phyloP scores from a whole-genome alignment of 1,140 invertebrate species.

The Leucophenga varia region DNA sequence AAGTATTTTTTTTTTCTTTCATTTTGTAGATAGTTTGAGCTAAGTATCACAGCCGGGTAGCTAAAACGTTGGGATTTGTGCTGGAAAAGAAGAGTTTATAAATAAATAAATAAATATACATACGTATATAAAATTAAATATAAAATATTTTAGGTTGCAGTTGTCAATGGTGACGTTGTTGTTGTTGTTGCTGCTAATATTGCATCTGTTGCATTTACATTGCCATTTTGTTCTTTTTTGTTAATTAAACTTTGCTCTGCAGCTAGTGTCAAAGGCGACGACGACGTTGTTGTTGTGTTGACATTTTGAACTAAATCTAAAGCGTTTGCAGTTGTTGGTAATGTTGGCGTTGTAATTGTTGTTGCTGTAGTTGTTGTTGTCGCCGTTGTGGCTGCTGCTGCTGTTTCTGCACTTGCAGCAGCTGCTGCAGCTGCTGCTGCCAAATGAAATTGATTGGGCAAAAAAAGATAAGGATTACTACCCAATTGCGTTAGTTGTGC shows the following conservation, averaged over 20 bases:
- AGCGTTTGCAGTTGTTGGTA: conserved; percentile 23
- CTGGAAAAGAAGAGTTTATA: too few species aligned
- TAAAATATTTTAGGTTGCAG: too few species aligned
- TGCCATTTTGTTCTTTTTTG: conserved; percentile 1
- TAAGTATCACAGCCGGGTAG: conserved; percentile 50
- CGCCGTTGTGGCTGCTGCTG: conserved; percentile 17
- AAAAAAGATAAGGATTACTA: conserved; percentile 41
- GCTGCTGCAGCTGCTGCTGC: conserved; percentile 11
- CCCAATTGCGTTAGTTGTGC: conserved; percentile 10
- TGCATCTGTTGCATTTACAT: conserved; percentile 6
- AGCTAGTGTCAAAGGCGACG: not conserved
- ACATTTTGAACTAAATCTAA: conserved; percentile 9
- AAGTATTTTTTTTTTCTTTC: too few species aligned
- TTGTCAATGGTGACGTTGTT: not conserved
- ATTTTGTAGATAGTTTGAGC: conserved; percentile 25
- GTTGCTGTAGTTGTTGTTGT: conserved; percentile 20
- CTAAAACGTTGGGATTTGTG: not conserved
- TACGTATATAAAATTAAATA: too few species aligned
- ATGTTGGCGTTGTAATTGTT: conserved; percentile 11
- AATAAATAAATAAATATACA: too few species aligned
- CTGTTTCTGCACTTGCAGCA: conserved; percentile 9
- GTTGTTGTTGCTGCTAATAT: conserved; percentile 1
- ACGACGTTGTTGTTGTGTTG: not conserved
- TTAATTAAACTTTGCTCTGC: not conserved
- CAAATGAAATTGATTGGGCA: conserved; percentile 55